Percentiles rank a stretch among this genome's conserved stretches.
These are phyloP conservation scores for Epinotia brunnichana DNA, from an alignment of 2,888 invertebrate genomes.

Conservation along the genomic window DNA sequence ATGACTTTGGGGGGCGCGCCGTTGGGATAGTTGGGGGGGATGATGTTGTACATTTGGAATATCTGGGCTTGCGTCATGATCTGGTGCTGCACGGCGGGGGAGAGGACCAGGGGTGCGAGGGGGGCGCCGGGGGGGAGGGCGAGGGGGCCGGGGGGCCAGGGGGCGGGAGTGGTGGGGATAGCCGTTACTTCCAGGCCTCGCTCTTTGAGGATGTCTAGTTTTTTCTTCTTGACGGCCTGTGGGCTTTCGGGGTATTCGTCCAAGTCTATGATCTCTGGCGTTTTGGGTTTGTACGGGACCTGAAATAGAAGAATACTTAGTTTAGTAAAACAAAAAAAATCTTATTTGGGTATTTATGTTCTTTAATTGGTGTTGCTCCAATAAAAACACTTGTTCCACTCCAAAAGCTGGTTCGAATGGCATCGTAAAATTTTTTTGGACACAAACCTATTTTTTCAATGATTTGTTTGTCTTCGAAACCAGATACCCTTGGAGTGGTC, in stretches of 20 bases:
- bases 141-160: conserved; percentile 57
- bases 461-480: no score
- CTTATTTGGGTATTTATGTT: no score
- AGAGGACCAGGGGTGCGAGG: conserved; percentile 60
- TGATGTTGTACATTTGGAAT: conserved; percentile 73
- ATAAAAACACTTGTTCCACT: no score
- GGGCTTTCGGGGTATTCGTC: conserved; percentile 83
- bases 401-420: no score
- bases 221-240: conserved; percentile 84
- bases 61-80: conserved; percentile 79
- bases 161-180: conserved; percentile 70
- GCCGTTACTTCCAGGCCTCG: conserved; percentile 90
- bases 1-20: conserved; percentile 82
- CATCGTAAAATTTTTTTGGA: no score
- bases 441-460: no score
- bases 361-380: no score
- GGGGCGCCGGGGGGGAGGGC: conserved; percentile 55
- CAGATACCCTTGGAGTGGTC: no score
- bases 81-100: conserved; percentile 74
- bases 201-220: conserved; percentile 89
- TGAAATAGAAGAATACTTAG: conserved; percentile 52
- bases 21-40: conserved; percentile 64
- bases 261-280: conserved; percentile 86
- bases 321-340: neutral
- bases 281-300: conserved; percentile 85